Evolutionary conservation across 2,888 invertebrate genomes (phyloP), one percentile per base, ranked within the genome.

Genomic region (Gastrophysa polygoni): DNA sequence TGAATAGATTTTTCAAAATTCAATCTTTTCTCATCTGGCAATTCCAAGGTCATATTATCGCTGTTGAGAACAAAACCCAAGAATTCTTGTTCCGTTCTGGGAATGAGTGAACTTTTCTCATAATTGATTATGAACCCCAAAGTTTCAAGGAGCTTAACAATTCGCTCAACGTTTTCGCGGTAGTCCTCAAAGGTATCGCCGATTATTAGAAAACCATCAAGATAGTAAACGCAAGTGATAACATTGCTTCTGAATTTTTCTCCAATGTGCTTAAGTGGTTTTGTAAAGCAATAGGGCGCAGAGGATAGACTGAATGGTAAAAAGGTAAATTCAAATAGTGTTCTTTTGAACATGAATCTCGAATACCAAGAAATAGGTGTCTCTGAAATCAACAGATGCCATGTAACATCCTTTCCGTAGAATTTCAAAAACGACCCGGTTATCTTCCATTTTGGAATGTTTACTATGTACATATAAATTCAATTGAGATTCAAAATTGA

Each of bases 261-360:
- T 11, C 67, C 18, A 8, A 70, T 63, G 38, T 68, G 67, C 52
- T 68, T 71, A 34, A 73, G 24, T n/a, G 73, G 34, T 48, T 75
- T 74, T 32, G 74, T 74, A 51, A 73, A 72, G 18, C 68, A 49
- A 49, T 50, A 71, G n/a, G 74, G 69, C 4, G 65, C 67, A 10
- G 68, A 34, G 6, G 48, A 49, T 50, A 65, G n/a, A 1, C 54
- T 55, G 17, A 48, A 20, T 2, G 10, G 29, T 8, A 32, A 32
- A 10, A 6, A 32, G 5, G 4, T 32, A 10, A 32, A 32, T 24
- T 24, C 24, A 24, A 5, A 5, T 5, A 24, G 24, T 7, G 7
- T 7, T 24, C 7, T 24, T 5, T 24, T 7, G 24, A 24, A 24
- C 7, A 7, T 5, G 24, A 24, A 24, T 24, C 24, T 24, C 24